Evolutionary conservation across 2,888 invertebrate genomes (phyloP).

Genomic region (Esperia sulphurella): DNA sequence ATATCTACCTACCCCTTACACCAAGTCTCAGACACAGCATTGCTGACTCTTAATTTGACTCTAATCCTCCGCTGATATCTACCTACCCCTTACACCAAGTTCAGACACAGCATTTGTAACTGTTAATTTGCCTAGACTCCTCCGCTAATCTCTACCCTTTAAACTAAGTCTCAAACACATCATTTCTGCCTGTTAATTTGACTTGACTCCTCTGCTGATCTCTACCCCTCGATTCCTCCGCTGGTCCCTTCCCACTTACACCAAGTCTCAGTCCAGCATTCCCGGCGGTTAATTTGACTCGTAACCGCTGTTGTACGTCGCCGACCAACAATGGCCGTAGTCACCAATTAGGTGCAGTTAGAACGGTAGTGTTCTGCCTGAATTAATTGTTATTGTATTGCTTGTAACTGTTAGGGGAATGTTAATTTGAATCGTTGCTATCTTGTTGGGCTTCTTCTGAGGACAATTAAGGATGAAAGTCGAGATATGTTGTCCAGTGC

Average conservation of each 20-base stretch:
- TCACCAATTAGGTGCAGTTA: slow-evolving; percentile 28
- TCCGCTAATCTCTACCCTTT: too few relatives aligned
- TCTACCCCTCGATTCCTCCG: not conserved
- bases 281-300: slow-evolving; percentile 7
- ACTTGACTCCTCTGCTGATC: not conserved
- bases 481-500: not conserved
- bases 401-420: slow-evolving; percentile 3
- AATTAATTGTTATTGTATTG: slow-evolving; percentile 21
- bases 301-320: slow-evolving; percentile 7
- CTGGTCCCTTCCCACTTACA: not conserved
- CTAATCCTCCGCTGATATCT: too few relatives aligned
- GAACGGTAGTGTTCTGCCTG: slow-evolving; percentile 15
- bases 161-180: too few relatives aligned
- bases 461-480: not conserved
- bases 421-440: not conserved
- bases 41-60: too few relatives aligned
- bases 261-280: not conserved
- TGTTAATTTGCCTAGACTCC: too few relatives aligned
- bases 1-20: too few relatives aligned
- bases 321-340: slow-evolving; percentile 17
- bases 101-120: too few relatives aligned
- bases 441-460: not conserved
- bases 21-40: too few relatives aligned
- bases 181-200: too few relatives aligned
- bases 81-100: too few relatives aligned